Evolutionary conservation across 2,113 vertebrate species (phyloP).

Genomic region (Gymnocephalus cernua): DNA sequence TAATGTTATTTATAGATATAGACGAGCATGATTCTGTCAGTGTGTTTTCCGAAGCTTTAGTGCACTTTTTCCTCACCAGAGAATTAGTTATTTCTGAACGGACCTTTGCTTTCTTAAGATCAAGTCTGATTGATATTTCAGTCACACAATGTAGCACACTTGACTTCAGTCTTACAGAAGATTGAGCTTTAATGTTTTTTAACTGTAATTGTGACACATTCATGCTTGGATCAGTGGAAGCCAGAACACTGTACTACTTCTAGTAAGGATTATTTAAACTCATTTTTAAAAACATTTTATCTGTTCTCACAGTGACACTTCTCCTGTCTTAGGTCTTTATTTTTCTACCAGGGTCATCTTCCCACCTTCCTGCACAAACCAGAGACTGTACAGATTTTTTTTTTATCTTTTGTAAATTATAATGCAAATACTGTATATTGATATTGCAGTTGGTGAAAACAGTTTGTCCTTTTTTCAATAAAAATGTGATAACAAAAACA

Average conservation of each 20-base stretch:
- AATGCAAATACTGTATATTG: constrained; percentile 83
- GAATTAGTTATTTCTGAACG: constrained; percentile 55
- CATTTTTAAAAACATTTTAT: neutral
- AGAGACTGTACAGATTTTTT: constrained; percentile 94
- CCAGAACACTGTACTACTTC: constrained; percentile 42
- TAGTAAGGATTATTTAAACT: constrained; percentile 19
- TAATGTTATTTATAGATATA: constrained; percentile 67
- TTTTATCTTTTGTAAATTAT: constrained; percentile 79
- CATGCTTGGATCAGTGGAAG: constrained; percentile 37
- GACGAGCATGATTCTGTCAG: constrained; percentile 68
- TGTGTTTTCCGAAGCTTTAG: constrained; percentile 70
- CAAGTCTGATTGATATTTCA: constrained; percentile 28
- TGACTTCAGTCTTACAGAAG: constrained; percentile 59
- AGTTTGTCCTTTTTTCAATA: constrained; percentile 79
- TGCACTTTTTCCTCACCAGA: constrained; percentile 59
- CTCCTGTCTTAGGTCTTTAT: constrained; percentile 69
- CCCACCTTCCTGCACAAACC: constrained; percentile 92
- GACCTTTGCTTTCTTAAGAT: constrained; percentile 43
- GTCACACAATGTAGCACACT: constrained; percentile 32
- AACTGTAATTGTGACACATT: constrained; percentile 37
- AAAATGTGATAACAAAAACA: constrained; percentile 59
- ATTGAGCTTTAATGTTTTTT: constrained; percentile 24
- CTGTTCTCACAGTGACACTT: constrained; percentile 45
- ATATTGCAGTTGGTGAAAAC: constrained; percentile 79
- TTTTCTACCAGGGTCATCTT: constrained; percentile 85